Conservation (phyloP, 1,140 invertebrate species). For the Asobara japonica region DNA sequence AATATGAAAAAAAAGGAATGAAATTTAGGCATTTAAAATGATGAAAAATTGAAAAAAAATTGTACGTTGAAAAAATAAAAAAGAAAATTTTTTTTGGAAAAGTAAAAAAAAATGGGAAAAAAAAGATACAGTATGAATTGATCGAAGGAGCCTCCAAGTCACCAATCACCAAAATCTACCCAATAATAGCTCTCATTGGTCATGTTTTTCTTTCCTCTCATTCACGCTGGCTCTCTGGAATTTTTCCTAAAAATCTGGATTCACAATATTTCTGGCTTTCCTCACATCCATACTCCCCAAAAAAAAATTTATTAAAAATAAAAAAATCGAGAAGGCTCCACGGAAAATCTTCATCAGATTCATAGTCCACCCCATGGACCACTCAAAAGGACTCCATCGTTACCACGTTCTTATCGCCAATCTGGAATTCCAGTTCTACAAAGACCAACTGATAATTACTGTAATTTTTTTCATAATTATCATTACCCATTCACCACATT, state of each 20-base stretch:
- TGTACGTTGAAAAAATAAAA: too few species aligned
- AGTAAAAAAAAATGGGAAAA: not conserved
- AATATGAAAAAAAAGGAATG: too few species aligned
- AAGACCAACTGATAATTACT: conserved; percentile 64
- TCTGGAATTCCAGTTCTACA: conserved; percentile 71
- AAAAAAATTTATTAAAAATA: conserved; percentile 19
- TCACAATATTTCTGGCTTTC: not conserved
- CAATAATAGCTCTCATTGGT: not conserved
- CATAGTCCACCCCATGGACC: conserved; percentile 60
- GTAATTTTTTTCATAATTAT: conserved; percentile 50
- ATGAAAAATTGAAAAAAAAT: too few species aligned
- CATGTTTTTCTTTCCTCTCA: not conserved
- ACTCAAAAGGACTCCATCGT: conserved; percentile 70
- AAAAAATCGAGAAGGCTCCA: conserved; percentile 24
- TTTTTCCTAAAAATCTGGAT: not conserved
- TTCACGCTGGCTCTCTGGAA: not conserved
- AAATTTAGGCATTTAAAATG: too few species aligned
- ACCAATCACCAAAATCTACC: not conserved
- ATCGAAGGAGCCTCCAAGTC: not conserved
- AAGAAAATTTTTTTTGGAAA: too few species aligned
- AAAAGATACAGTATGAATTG: not conserved
- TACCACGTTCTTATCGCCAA: conserved; percentile 70
- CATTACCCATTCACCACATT: not conserved
- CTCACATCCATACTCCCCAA: too few species aligned
- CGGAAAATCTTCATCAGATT: conserved; percentile 32